Evolutionary conservation across 2,888 invertebrate species (phyloP), one percentile per base, ranked within the genome.

Genomic region (Diplolepis rosae): DNA sequence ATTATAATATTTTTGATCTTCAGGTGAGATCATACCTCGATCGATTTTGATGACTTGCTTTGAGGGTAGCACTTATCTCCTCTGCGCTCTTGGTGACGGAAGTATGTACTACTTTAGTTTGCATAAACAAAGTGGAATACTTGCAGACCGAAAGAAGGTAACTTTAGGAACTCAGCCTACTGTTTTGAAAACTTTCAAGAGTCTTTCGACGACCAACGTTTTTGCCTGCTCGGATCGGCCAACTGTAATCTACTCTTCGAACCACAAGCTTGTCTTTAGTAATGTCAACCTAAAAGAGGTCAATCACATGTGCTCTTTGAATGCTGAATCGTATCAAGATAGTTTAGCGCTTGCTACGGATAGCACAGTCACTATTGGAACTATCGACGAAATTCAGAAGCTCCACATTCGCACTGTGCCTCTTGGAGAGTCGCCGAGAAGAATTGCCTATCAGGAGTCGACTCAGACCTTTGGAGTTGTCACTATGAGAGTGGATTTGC

Each of bases 141-240:
- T 99, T 30, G 91, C 92, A 2, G 98, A 98, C 82, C 95, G 95
- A 86, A 99, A 99, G 90, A 96, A 97, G 87, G 98, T 99, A 18
- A 98, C 98, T 0, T 90, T 99, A 4, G 99, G 99, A 66, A 99
- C 99, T 0, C 98, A 99, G 87, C 99, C 99, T 13, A 98, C 98
- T 0, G 96, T 96, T 13, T 90, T 99, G 69, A 92, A 95, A 74
- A 96, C 96, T 6, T 99, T 99, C 88, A 77, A 74, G 73, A 95
- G 96, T 0, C 91, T 96, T 66, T 94, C 96, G 13, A 98, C 98
- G 0, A 96, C 96, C 15, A 99, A 98, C 89, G 98, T 99, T 39
- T 99, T 99, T 90, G 99, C 98, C 24, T 99, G 99, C 89, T 98
- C 98, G 0, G 99, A 99, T 89, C 92, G 99, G 65, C 99, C 99